These are phyloP conservation scores for Gila robusta DNA, from an alignment of 2,797 vertebrate species.

Conservation along the genomic window DNA sequence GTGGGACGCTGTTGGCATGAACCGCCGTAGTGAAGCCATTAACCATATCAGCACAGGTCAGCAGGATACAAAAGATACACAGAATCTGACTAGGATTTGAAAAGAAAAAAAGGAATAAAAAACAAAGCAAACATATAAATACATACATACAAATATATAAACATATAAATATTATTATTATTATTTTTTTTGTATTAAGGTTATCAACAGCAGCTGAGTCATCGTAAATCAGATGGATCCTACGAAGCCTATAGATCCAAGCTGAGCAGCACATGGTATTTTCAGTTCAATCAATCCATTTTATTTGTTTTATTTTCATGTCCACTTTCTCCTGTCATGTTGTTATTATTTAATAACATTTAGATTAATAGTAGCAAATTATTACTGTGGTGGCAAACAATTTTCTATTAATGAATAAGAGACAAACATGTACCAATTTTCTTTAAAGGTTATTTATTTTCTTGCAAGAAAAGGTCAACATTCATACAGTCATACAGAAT, in stretches of 20 bases:
- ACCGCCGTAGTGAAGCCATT: slow-evolving; percentile 72
- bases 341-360: not conserved
- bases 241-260: not conserved
- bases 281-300: not conserved
- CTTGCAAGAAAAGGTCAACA: too few species aligned
- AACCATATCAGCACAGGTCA: slow-evolving; percentile 81
- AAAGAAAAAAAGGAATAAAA: too few species aligned
- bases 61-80: not conserved
- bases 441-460: too few species aligned
- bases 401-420: too few species aligned
- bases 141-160: too few species aligned
- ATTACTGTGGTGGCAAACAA: not conserved
- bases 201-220: slow-evolving; percentile 31
- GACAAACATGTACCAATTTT: too few species aligned
- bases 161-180: too few species aligned
- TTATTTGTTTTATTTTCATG: not conserved
- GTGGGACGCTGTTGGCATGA: slow-evolving; percentile 79
- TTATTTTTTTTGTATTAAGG: not conserved
- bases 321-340: not conserved
- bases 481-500: too few species aligned
- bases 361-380: not conserved
- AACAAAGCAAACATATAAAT: too few species aligned
- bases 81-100: not conserved
- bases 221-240: slow-evolving; percentile 41
- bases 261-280: slow-evolving; percentile 56